Base-by-base conservation (phyloP, 2,888 invertebrate species). In the Drosophila greeni region DNA sequence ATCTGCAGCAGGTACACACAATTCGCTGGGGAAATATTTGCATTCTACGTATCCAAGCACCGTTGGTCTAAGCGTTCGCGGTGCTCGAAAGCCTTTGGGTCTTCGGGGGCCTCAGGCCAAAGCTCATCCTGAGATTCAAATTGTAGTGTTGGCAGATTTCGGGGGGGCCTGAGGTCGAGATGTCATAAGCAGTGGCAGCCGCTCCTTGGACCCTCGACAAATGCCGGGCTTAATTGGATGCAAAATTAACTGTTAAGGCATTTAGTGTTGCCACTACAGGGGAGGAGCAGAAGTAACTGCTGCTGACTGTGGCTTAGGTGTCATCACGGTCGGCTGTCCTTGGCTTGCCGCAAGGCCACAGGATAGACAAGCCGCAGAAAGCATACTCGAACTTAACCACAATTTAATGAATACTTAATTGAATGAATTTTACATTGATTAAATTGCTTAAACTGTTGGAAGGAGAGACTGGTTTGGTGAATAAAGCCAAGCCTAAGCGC, bases 211-310 rank as follows among this genome's bases (percentile, higher is more conserved):
- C 34, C 65, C 49, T 51, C 29, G 33, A 33, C 53, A 40, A 55
- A 36, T 42, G 65, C 40, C 26, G 40, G 12, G 47, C 64, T 53
- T 68, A 76, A 76, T 80, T 80, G 73, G 80, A 71, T 73, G 57
- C 66, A 60, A 75, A 80, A 73, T 80, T 76, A 76, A 73, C 75
- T 65, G 71, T 70, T 62, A 48, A 70, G 42, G 59, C 59, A 67
- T 51, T 73, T 76, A 49, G 40, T 58, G 57, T 18, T 31, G 34
- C 40, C 23, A 6, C 14, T 37, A 0, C 23, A 23, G 20, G 2
- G 16, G 20, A 31, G 11, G 24, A 1, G 9, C 2, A 11, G 8
- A 14, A 18, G 9, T 5, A 20, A 7, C 39, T 39, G 40, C 37
- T 37, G 5, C 14, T 26, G 31, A 5, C 16, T 39, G 29, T n/a